Percentiles rank a stretch among this genome's conserved stretches.
These are phyloP conservation scores for Pteruthius melanotis DNA, from an alignment of 2,113 vertebrate species.

Conservation along the genomic window DNA sequence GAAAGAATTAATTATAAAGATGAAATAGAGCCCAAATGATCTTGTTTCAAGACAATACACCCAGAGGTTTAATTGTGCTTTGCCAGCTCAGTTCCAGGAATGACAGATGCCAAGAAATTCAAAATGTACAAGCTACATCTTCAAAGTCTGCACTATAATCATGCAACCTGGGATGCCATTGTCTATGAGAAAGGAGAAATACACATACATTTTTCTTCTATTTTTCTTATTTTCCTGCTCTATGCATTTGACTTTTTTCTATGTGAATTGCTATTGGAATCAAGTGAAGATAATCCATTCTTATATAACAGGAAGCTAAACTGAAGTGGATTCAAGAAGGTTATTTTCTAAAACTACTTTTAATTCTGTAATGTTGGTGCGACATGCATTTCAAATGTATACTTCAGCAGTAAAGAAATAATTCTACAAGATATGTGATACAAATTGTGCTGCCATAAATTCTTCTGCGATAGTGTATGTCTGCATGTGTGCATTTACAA, in stretches of 20 bases:
- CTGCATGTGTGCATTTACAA: rapidly evolving
- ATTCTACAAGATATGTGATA: not conserved
- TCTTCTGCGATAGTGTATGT: not conserved
- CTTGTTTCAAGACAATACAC: not conserved
- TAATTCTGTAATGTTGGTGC: not conserved
- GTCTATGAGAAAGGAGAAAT: not conserved
- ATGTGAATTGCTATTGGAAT: not conserved
- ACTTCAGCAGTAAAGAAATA: not conserved
- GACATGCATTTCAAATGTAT: not conserved
- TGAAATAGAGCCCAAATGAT: not conserved
- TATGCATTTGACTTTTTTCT: not conserved
- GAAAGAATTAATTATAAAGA: slow-evolving; percentile 23
- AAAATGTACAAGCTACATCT: not conserved
- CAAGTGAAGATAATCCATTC: not conserved
- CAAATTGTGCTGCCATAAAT: not conserved
- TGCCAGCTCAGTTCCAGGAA: not conserved
- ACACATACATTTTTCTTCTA: not conserved
- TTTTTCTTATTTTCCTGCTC: not conserved
- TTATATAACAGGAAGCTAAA: not conserved
- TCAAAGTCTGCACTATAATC: not conserved
- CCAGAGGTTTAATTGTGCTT: not conserved
- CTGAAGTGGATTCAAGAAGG: not conserved
- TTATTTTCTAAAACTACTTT: not conserved
- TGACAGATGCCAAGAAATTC: not conserved
- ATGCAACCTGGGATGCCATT: not conserved